These are phyloP conservation scores for Heliothis subflexa DNA, from an alignment of 1,140 invertebrate species.

Conservation along the genomic window DNA sequence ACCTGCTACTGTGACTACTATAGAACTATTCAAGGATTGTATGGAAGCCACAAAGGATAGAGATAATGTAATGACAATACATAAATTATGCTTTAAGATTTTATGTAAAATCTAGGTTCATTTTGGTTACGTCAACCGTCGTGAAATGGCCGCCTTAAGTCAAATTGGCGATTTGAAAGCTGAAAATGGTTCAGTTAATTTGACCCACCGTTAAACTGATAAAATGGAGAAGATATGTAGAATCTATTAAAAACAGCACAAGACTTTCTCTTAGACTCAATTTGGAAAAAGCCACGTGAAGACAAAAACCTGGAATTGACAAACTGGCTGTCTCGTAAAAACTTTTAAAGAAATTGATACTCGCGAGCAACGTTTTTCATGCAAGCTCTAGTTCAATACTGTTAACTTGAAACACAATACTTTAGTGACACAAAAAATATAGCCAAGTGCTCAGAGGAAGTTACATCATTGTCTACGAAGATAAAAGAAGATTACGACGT, in stretches of 20 bases:
- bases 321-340: neutral
- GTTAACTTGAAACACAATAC: constrained; percentile 30
- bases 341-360: constrained; percentile 18
- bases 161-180: no score
- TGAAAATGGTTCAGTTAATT: no score
- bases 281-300: no score
- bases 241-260: no score
- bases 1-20: neutral
- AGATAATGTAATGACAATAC: neutral
- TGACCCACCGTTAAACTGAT: no score
- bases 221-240: no score
- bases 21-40: constrained; percentile 11
- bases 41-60: constrained; percentile 7
- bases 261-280: no score
- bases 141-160: no score
- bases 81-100: no score
- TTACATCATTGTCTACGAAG: constrained; percentile 33
- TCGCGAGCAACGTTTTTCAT: neutral
- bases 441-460: constrained; percentile 14
- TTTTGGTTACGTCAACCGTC: no score
- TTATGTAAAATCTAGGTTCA: no score
- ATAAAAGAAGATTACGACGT: constrained; percentile 6
- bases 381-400: constrained; percentile 1
- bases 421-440: constrained; percentile 18
- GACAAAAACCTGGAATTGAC: neutral